Base-by-base conservation (phyloP, 2,113 vertebrate species). In the Elaphurus davidianus region DNA sequence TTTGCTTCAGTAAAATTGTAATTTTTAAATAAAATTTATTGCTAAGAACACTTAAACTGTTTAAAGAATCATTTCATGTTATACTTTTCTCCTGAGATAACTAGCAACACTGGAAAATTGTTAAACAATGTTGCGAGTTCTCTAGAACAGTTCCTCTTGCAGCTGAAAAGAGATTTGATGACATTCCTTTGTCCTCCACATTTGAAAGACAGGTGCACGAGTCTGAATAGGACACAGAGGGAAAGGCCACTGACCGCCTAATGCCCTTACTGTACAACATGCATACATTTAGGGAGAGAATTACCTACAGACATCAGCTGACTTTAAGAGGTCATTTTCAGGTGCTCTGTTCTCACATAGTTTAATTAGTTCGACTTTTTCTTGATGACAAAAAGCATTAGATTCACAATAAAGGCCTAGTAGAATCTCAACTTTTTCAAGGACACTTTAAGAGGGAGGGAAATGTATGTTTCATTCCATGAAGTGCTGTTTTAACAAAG, bases 281-380 rank as follows among this genome's bases (percentile, higher is more conserved):
- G 94, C 6, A 71, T 9, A 47, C 79, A 96, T 93, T 87, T 82
- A 43, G 33, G 90, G 79, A 11, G 86, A 92, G 62, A 97, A 95
- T 89, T 78, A 95, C 67, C 97, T 96, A 92, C n/a, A 92, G 55
- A 95, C 88, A 88, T 85, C 64, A 91, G 95, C 89, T 88, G 91
- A 89, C 89, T 97, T 85, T 78, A 74, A 15, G 40, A 67, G 82
- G 91, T 78, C 11, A 86, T 94, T 96, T 98, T 87, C 86, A 94
- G 92, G 50, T 96, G 43, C 57, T 96, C 76, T 94, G 71, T 67
- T 87, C 91, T 97, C 87, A 95, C 23, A 17, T 27, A 62, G 89
- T 92, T 87, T 96, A 92, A 97, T 97, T 95, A 98, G 71, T 84
- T 97, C 93, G 97, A 95, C 57, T 98, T 98, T 97, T 96, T 85